Conservation (phyloP, 2,113 vertebrate genomes). For the Gallinago media region DNA sequence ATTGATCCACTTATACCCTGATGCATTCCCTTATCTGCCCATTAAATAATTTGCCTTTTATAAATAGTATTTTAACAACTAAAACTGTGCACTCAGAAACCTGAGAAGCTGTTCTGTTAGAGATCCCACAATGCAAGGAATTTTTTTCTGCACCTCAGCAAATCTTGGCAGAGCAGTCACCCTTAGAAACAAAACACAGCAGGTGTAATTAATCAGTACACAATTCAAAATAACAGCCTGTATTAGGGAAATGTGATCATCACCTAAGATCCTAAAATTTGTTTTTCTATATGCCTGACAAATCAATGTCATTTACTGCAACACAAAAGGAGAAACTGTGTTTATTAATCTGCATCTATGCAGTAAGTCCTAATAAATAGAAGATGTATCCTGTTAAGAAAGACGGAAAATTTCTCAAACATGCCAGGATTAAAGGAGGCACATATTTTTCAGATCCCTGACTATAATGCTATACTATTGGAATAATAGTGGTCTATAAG, state of each 20-base stretch:
- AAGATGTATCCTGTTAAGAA: not conserved
- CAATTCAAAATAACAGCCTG: not conserved
- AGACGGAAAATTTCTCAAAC: not conserved
- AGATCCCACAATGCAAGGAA: not conserved
- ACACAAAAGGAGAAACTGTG: not conserved
- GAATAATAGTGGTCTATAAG: not conserved
- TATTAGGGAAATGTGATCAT: not conserved
- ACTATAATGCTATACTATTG: not conserved
- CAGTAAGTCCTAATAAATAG: not conserved
- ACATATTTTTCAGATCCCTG: not conserved
- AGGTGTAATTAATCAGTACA: not conserved
- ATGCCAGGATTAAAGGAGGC: not conserved
- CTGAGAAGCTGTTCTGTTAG: not conserved
- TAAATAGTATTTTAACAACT: not conserved
- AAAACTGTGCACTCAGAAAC: not conserved
- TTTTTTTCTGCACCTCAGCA: not conserved
- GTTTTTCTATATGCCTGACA: not conserved
- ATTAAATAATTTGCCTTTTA: not conserved
- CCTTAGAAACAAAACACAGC: not conserved
- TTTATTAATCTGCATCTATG: not conserved
- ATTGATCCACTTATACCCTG: not conserved
- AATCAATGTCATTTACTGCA: not conserved
- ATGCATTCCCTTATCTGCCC: not conserved
- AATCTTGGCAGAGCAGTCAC: not conserved
- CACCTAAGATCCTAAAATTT: not conserved